Evolutionary conservation across 2,888 invertebrate genomes (phyloP).

Genomic region (Sphecodes monilicornis): DNA sequence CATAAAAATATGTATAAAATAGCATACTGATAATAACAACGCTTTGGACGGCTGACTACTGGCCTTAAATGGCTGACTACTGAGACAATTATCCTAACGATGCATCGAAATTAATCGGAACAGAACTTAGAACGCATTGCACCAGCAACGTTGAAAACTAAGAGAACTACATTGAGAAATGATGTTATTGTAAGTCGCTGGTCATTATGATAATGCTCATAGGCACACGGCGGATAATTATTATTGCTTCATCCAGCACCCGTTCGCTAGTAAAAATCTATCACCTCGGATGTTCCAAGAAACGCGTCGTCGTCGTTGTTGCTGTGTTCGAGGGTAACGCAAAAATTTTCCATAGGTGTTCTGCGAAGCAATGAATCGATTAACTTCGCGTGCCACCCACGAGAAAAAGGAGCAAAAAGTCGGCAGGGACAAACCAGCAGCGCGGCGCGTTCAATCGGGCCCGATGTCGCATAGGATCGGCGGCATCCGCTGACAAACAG

Average conservation of each 20-base stretch:
- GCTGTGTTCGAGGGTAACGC: not conserved
- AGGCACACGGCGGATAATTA: not conserved
- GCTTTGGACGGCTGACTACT: not conserved
- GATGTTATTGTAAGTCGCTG: not conserved
- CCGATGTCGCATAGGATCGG: conserved; percentile 55
- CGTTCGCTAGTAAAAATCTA: not conserved
- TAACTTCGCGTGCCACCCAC: conserved; percentile 13
- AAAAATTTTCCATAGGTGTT: not conserved
- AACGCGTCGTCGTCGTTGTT: not conserved
- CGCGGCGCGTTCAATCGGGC: conserved; percentile 50
- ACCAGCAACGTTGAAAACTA: not conserved
- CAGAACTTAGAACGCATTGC: not conserved
- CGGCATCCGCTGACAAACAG: conserved; percentile 62
- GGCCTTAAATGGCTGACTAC: not conserved
- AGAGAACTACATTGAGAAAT: not conserved
- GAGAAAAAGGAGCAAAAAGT: not conserved
- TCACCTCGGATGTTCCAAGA: not conserved
- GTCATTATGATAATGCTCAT: not conserved
- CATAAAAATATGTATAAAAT: not conserved
- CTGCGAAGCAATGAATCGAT: conserved; percentile 3
- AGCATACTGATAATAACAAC: not conserved
- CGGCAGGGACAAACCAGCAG: conserved; percentile 12
- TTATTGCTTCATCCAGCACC: not conserved
- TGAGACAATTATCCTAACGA: not conserved
- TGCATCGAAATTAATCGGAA: not conserved